Conservation (phyloP, 2,797 vertebrate species). For the Tolypeutes matacus region DNA sequence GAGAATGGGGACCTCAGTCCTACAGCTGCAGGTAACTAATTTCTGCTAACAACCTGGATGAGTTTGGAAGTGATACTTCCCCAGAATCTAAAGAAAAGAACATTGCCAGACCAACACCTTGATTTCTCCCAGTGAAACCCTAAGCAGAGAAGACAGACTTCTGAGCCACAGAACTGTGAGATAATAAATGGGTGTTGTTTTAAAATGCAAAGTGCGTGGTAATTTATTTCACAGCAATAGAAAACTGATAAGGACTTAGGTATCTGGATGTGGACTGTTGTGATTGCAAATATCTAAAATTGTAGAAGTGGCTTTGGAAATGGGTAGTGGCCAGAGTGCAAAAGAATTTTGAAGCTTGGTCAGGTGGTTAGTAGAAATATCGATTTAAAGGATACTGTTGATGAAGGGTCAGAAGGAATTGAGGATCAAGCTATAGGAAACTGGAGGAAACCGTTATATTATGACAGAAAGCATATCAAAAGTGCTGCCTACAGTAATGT, state of each 20-base stretch:
- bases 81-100: not conserved
- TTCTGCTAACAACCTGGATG: not conserved
- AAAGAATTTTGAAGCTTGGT: constrained; percentile 8
- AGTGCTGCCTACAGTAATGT: too few relatives aligned
- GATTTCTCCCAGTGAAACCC: too few relatives aligned
- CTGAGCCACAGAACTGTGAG: too few relatives aligned
- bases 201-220: not conserved
- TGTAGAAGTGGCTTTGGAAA: not conserved
- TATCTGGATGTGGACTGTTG: not conserved
- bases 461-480: too few relatives aligned
- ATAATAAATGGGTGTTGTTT: too few relatives aligned
- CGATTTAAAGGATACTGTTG: not conserved
- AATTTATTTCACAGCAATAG: not conserved
- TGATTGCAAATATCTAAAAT: constrained; percentile 1
- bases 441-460: too few relatives aligned
- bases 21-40: not conserved
- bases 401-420: too few relatives aligned
- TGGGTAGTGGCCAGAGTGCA: not conserved
- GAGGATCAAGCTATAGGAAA: too few relatives aligned
- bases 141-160: too few relatives aligned
- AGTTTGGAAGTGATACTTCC: not conserved
- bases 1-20: not conserved
- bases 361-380: constrained; percentile 9
- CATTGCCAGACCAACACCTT: not conserved
- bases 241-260: not conserved